Percentiles rank a stretch among this genome's conserved stretches.
Conservation (phyloP, 2,113 vertebrate species). For the Myotis lucifugus region DNA sequence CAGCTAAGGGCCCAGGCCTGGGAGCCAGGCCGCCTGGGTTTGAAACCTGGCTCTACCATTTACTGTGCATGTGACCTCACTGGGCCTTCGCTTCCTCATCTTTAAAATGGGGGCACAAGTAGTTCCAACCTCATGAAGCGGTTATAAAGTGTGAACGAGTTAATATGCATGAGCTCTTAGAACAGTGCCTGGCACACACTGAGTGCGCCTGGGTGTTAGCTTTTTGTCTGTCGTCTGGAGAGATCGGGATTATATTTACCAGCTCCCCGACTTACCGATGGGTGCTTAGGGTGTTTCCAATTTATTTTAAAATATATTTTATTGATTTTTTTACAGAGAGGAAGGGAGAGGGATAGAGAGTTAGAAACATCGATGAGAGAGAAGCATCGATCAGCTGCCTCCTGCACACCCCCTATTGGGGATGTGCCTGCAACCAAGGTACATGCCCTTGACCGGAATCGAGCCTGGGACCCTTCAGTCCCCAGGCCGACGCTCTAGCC, state of each 20-base stretch:
- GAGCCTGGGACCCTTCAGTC: too few species aligned
- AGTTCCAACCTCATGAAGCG: neutral
- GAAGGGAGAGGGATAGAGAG: too few species aligned
- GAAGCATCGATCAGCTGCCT: too few species aligned
- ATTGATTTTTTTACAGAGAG: too few species aligned
- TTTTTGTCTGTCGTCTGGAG: neutral
- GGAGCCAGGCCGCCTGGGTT: neutral
- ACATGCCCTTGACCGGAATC: too few species aligned
- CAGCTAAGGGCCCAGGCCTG: neutral
- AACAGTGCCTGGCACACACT: neutral
- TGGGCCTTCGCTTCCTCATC: neutral
- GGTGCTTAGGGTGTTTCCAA: neutral
- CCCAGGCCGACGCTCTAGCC: too few species aligned
- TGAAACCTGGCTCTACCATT: neutral
- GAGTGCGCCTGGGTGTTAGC: neutral
- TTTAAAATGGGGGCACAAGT: neutral
- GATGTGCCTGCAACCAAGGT: too few species aligned
- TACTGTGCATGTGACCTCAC: neutral
- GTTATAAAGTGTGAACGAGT: neutral
- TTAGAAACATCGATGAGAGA: too few species aligned
- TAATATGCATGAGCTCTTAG: neutral
- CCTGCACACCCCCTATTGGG: too few species aligned
- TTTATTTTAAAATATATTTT: neutral
- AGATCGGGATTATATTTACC: neutral
- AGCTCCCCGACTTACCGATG: neutral